Evolutionary conservation across 2,113 vertebrate species (phyloP), one percentile per base, ranked within the genome.

Genomic region (Vulpes ferrilata): DNA sequence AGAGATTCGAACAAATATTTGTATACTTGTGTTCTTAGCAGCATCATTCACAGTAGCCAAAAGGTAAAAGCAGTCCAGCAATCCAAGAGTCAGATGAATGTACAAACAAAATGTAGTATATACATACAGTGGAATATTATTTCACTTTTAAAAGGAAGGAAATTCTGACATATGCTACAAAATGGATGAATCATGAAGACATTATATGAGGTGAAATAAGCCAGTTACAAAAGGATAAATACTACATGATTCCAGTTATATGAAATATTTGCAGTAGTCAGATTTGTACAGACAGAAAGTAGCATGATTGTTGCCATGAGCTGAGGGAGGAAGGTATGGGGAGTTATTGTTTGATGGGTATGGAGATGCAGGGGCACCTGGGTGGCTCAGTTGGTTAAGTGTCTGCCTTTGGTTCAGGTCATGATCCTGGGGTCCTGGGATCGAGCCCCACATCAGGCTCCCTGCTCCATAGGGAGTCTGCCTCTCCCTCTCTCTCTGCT

Each of bases 201-300:
- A n/a, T 65, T 90, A 88, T 60, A 73, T 59, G 89, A 27, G 86
- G 22, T 93, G 67, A 93, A 93, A 79, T 69, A 93, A 81, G n/a
- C 17, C 38, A 53, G 16, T 81, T 53, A 88, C 22, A 64, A 30
- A 95, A 92, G 64, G 92, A 38, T 7, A 85, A 67, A 74, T 80
- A 81, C 35, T 30, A 0, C 55, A 20, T 85, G 27, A 69, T 69
- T 96, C 69, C 16, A 92, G 73, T 85, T 91, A 57, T 13, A 69
- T 13, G 43, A 51, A 3, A 2, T 90, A 92, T 23, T 35, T 93
- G 32, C 11, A 78, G 6, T 64, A 69, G 71, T 82, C 79, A 89
- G 8, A 92, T 80, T 92, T 30, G 17, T 65, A 87, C 43, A 86
- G 2, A 90, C 7, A 53, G 11, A 27, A 55, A 88, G 43, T 84